Conservation (phyloP, 2,888 invertebrate genomes). For the Himalopsyche japonica region DNA sequence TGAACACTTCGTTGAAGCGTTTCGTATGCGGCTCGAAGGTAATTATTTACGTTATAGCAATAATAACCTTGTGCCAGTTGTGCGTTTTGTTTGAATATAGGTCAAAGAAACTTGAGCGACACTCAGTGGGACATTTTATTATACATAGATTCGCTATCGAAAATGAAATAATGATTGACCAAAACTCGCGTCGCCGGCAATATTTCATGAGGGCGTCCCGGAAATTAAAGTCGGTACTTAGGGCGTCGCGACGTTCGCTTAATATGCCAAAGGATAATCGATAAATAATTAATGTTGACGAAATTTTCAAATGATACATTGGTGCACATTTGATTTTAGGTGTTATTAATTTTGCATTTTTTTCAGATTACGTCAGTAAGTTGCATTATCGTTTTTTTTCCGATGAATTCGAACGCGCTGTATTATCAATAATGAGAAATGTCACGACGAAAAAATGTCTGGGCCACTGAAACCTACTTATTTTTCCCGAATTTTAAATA, state of each 20-base stretch:
- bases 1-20: no score
- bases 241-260: neutral
- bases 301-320: no score
- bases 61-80: neutral
- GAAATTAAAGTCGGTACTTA: neutral
- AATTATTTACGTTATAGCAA: neutral
- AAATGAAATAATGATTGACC: neutral
- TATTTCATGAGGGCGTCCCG: neutral
- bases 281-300: neutral
- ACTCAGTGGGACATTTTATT: neutral
- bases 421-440: no score
- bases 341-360: no score
- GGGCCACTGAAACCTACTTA: no score
- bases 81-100: neutral
- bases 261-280: neutral
- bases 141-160: neutral
- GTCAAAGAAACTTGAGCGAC: neutral
- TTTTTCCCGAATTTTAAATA: no score
- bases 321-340: no score
- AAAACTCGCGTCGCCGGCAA: neutral
- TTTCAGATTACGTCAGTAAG: no score
- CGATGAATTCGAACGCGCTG: no score
- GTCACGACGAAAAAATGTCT: no score
- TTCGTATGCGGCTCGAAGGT: no score
- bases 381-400: no score